Conservation (phyloP, 2,888 invertebrate species). For the Nudaria mundana region DNA sequence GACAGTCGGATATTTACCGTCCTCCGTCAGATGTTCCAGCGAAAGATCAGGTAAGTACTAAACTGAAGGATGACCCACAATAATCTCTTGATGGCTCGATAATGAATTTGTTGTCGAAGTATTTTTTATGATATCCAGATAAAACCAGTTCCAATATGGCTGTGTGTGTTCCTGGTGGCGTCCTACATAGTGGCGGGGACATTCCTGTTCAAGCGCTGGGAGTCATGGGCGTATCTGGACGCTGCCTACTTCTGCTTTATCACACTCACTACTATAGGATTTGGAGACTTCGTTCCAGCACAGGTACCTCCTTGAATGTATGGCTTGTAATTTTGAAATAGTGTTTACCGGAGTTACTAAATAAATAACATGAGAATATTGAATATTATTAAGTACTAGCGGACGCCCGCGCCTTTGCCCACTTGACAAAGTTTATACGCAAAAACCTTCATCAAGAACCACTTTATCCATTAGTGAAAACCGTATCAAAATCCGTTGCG, state of each 20-base stretch:
- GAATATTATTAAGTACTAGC: no score
- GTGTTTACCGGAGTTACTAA: not conserved
- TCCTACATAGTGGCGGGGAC: constrained; percentile 95
- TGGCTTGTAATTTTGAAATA: not conserved
- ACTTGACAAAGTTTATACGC: no score
- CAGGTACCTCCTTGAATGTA: constrained; percentile 84
- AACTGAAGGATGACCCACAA: no score
- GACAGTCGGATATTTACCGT: constrained; percentile 59
- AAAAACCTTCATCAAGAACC: no score
- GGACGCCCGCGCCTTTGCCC: no score
- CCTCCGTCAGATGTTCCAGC: constrained; percentile 42
- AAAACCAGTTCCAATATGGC: constrained; percentile 92
- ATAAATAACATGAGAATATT: no score
- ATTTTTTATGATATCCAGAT: constrained; percentile 38
- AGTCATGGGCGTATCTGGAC: constrained; percentile 92
- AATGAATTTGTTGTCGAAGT: not conserved
- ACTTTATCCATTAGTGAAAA: no score
- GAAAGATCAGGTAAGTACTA: constrained; percentile 51
- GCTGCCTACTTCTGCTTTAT: constrained; percentile 97
- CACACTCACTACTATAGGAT: constrained; percentile 95
- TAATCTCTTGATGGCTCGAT: no score
- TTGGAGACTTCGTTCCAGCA: constrained; percentile 95
- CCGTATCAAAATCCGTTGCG: no score
- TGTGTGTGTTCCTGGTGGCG: constrained; percentile 92
- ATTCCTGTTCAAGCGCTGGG: constrained; percentile 92